Conservation (phyloP, 2,888 invertebrate species). For the Orchesellides sinensis region DNA sequence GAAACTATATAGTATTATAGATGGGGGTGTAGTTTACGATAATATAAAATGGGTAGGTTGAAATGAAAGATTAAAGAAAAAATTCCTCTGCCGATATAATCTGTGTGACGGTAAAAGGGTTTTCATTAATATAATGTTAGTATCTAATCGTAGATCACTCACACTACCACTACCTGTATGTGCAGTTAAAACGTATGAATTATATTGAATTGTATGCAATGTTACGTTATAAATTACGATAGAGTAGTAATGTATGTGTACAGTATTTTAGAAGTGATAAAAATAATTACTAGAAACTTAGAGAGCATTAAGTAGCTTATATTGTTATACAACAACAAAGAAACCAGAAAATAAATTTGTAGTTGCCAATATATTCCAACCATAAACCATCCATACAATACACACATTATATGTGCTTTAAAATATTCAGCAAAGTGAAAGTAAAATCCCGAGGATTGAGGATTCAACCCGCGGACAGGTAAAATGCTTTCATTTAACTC, state of each 20-base stretch:
- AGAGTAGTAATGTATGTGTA: constrained; percentile 24
- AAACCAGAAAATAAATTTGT: constrained; percentile 42
- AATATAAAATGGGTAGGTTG: too few species aligned
- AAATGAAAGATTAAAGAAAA: not conserved
- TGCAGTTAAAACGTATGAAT: not conserved
- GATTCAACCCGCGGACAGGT: too few species aligned
- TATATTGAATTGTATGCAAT: not conserved
- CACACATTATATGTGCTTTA: too few species aligned
- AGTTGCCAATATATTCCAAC: constrained; percentile 16
- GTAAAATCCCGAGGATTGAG: too few species aligned
- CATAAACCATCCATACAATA: too few species aligned
- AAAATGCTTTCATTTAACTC: too few species aligned
- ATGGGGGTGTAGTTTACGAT: too few species aligned
- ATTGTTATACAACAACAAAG: constrained; percentile 38
- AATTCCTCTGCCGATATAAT: not conserved
- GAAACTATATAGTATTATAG: too few species aligned
- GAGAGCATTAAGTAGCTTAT: constrained; percentile 42
- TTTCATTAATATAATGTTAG: not conserved
- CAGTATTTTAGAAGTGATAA: constrained; percentile 51
- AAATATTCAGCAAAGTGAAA: too few species aligned
- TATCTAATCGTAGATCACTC: constrained; percentile 10
- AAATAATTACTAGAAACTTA: constrained; percentile 6
- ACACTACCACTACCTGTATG: not conserved
- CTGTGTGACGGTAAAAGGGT: not conserved
- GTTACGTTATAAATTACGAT: too few species aligned